These are phyloP conservation scores for Tinea trinotella DNA, from an alignment of 2,888 invertebrate genomes.

Conservation along the genomic window DNA sequence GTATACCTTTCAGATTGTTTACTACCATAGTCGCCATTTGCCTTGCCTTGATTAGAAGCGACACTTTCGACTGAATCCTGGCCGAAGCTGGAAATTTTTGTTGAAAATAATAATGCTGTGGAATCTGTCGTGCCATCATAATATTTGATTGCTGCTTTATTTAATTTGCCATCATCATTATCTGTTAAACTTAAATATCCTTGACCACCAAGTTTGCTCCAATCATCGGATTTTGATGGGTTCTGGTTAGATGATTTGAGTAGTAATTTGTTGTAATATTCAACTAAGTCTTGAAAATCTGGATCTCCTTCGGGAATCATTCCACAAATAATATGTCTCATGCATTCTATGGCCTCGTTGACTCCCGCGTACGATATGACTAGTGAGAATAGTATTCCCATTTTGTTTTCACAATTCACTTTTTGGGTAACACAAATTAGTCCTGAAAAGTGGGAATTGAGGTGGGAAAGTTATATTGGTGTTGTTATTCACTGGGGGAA, in stretches of 20 bases:
- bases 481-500: slow-evolving; percentile 26
- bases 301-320: slow-evolving; percentile 51
- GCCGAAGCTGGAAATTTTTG: slow-evolving; percentile 67
- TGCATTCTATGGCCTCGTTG: slow-evolving; percentile 76
- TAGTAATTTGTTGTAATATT: slow-evolving; percentile 50
- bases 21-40: slow-evolving; percentile 53
- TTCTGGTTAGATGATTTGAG: slow-evolving; percentile 37
- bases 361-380: slow-evolving; percentile 83
- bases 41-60: slow-evolving; percentile 27
- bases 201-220: slow-evolving; percentile 52
- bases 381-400: slow-evolving; percentile 83
- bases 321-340: slow-evolving; percentile 62
- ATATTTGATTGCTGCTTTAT: slow-evolving; percentile 55
- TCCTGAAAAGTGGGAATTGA: slow-evolving; percentile 12
- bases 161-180: slow-evolving; percentile 49
- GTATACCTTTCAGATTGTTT: slow-evolving; percentile 50
- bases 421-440: slow-evolving; percentile 21
- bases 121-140: slow-evolving; percentile 50
- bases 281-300: slow-evolving; percentile 51
- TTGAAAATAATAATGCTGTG: slow-evolving; percentile 61
- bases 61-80: slow-evolving; percentile 58
- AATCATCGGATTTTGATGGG: slow-evolving; percentile 37
- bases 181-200: slow-evolving; percentile 57
- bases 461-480: not conserved
- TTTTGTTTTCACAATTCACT: slow-evolving; percentile 32